These are phyloP conservation scores for Ovis canadensis DNA, from an alignment of 2,113 vertebrate species.

Conservation along the genomic window DNA sequence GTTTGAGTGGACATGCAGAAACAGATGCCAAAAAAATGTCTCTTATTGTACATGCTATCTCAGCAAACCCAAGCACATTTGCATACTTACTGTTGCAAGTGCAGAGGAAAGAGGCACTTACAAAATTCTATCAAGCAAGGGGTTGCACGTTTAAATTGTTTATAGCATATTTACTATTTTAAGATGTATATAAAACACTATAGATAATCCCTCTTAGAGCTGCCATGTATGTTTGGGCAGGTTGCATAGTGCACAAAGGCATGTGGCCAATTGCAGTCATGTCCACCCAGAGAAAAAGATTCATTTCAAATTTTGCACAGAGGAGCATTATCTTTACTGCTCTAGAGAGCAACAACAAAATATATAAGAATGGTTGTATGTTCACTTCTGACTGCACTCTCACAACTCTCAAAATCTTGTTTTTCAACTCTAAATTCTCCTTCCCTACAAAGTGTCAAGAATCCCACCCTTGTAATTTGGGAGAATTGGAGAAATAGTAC, in stretches of 20 bases:
- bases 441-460: neutral
- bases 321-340: neutral
- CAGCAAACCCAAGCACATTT: neutral
- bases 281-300: neutral
- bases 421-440: neutral
- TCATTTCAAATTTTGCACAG: neutral
- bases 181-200: neutral
- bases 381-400: neutral
- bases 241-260: neutral
- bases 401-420: neutral
- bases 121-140: neutral
- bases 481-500: neutral
- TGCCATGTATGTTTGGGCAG: no score
- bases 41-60: neutral
- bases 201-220: neutral
- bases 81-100: neutral
- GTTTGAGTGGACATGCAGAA: neutral
- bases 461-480: neutral
- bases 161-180: neutral
- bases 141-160: neutral
- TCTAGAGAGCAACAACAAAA: neutral
- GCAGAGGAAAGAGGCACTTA: neutral
- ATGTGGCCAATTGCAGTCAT: rapidly evolving
- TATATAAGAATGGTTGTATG: neutral
- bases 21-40: neutral